Evolutionary conservation across 2,113 vertebrate species (phyloP), one percentile per base, ranked within the genome.

Genomic region (Anseranas semipalmata): DNA sequence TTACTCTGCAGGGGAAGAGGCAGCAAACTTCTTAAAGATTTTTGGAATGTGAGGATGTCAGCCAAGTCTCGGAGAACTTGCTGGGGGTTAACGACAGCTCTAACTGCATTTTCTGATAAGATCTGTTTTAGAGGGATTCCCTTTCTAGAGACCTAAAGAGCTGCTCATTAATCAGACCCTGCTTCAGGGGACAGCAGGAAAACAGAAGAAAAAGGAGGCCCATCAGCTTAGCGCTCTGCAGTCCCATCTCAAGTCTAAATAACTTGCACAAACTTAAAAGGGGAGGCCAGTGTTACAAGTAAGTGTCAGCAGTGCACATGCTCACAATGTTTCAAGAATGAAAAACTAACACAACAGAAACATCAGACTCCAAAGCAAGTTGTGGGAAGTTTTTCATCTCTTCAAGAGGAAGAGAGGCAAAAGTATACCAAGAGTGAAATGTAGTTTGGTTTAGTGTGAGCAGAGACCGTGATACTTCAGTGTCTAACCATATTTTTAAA

Each of bases 61-160:
- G 89, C 77, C 80, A 93, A 96, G 74, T 45, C 89, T 76, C 14
- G 7, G 84, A 56, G 77, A 93, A 45, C 68, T 85, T 93, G 39
- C 68, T 85, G 56, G 43, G 50, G 37, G 73, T 88, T 88, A 89
- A 68, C 0, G 5, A 78, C 55, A 90, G 30, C 56, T 24, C 32
- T 89, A 59, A 18, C 30, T 84, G 9, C 3, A 4, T 63, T 81
- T 78, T 89, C 63, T 86, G 37, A 46, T 50, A 28, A 55, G 17
- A 85, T 73, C 63, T 88, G 8, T 33, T 92, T 92, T 84, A 84
- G 56, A 65, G 33, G 83, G 52, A 24, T 88, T 95, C 80, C 52
- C 46, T 24, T 92, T 72, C 22, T 68, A 33, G 33, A 86, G 4
- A 84, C 52, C 16, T 71, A 22, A 94, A 52, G 46, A 78, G 39